Conservation (phyloP, 2,888 invertebrate genomes). For the Aporophyla lueneburgensis region DNA sequence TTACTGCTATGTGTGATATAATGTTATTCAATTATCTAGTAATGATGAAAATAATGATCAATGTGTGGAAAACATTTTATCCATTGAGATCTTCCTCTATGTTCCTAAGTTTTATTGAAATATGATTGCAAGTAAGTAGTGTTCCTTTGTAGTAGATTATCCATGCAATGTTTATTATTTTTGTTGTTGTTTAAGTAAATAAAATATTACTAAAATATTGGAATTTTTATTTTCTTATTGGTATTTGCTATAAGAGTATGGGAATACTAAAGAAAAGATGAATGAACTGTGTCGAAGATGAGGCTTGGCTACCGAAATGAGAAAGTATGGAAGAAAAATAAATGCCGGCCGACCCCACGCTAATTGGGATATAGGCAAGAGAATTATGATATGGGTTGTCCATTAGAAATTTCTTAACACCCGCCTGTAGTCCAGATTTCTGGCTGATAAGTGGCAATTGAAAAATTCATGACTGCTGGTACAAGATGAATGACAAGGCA, state of each 20-base stretch:
- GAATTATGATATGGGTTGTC: background rate
- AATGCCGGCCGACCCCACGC: background rate
- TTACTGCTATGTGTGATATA: conserved; percentile 70
- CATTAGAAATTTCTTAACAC: background rate
- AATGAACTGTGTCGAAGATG: background rate
- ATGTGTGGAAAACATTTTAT: conserved; percentile 57
- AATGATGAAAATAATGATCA: conserved; percentile 58
- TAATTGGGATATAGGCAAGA: background rate
- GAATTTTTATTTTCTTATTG: conserved; percentile 20
- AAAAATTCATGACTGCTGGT: too few species aligned
- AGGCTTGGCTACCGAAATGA: background rate
- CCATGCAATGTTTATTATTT: conserved; percentile 67
- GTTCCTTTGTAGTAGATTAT: conserved; percentile 44
- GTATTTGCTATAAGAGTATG: background rate
- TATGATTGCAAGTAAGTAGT: conserved; percentile 57
- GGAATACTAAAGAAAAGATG: background rate
- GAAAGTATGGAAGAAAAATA: background rate
- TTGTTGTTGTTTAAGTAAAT: conserved; percentile 65
- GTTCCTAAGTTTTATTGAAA: conserved; percentile 66
- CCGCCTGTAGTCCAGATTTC: background rate
- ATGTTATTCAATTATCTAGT: conserved; percentile 65
- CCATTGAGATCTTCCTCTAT: conserved; percentile 58
- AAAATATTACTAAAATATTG: conserved; percentile 54
- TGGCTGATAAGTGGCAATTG: background rate
- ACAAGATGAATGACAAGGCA: too few species aligned